A percentile compares a stretch with the other conserved stretches of the same genome.
phyloP scores from a whole-genome alignment of 2,888 invertebrate species.

The Acanthosepion lycidas region DNA sequence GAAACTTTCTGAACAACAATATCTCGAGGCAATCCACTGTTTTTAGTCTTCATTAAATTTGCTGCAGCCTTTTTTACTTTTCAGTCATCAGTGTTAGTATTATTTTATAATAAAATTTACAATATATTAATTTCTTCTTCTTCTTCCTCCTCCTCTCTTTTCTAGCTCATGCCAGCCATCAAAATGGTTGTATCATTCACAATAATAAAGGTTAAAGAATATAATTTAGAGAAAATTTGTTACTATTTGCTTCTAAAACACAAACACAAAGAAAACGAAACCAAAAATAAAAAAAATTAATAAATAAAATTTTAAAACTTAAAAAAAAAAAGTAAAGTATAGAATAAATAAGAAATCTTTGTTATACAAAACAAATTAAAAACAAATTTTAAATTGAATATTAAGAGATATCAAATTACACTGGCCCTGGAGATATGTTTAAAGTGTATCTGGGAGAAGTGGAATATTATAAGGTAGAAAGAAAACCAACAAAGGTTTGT shows the following conservation, averaged over 20 bases:
- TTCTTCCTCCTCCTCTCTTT: background rate
- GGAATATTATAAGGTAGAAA: background rate
- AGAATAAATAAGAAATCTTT: background rate
- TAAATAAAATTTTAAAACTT: no score
- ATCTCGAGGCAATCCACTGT: background rate
- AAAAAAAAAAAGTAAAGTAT: background rate
- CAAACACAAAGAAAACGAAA: background rate
- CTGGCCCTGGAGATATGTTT: conserved; percentile 6
- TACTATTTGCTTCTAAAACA: background rate
- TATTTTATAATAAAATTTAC: background rate
- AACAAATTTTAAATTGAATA: background rate
- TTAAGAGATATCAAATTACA: background rate
- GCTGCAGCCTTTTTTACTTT: background rate
- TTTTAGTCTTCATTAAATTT: conserved; percentile 33
- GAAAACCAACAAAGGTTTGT: background rate
- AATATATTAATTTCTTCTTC: background rate
- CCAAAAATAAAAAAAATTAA: no score
- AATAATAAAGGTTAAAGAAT: background rate
- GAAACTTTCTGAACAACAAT: conserved; percentile 33
- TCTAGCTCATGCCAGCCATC: background rate
- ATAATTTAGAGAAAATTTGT: background rate
- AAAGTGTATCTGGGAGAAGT: background rate
- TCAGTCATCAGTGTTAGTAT: background rate
- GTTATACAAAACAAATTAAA: background rate
- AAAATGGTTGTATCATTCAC: background rate